phyloP scores from a whole-genome alignment of 2,888 invertebrate species.

The Halictus quadricinctus region DNA sequence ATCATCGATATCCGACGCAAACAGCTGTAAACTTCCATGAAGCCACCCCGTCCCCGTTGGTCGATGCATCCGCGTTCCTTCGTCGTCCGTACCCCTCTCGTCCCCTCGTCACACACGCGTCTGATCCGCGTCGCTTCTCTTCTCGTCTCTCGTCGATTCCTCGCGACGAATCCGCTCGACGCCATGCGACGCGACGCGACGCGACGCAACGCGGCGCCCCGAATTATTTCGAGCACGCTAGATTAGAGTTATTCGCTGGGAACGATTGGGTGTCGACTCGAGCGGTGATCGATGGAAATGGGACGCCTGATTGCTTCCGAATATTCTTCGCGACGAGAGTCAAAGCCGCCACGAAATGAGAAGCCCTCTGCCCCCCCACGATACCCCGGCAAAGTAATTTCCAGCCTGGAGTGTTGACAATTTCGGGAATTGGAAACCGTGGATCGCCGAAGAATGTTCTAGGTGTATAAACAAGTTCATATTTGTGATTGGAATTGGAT shows the following conservation, averaged over 20 bases:
- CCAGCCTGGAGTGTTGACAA: slow-evolving; percentile 1
- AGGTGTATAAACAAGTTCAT: not conserved
- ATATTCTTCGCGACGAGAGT: slow-evolving; percentile 38
- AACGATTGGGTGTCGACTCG: slow-evolving; percentile 42
- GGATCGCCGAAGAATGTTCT: not conserved
- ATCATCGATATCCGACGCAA: slow-evolving; percentile 75
- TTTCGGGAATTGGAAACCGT: not conserved
- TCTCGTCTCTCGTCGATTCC: not conserved
- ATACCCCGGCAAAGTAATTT: slow-evolving; percentile 2
- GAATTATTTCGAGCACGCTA: slow-evolving; percentile 56
- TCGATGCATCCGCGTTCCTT: slow-evolving; percentile 47
- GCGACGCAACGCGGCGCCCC: not conserved
- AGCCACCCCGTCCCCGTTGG: slow-evolving; percentile 48
- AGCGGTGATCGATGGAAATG: slow-evolving; percentile 51
- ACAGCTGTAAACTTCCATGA: slow-evolving; percentile 75
- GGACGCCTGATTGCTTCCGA: slow-evolving; percentile 39
- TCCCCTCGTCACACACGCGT: slow-evolving; percentile 16
- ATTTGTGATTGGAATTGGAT: not conserved
- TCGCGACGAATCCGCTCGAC: slow-evolving; percentile 9
- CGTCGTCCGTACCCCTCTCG: slow-evolving; percentile 16
- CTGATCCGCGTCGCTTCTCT: slow-evolving; percentile 24
- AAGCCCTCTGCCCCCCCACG: slow-evolving; percentile 12
- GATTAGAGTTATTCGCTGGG: slow-evolving; percentile 58
- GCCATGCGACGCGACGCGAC: not conserved
- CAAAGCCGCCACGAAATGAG: slow-evolving; percentile 22